Percentiles rank a stretch among this genome's conserved stretches.
Conservation (phyloP, 1,140 invertebrate species). For the Calliphora vicina region DNA sequence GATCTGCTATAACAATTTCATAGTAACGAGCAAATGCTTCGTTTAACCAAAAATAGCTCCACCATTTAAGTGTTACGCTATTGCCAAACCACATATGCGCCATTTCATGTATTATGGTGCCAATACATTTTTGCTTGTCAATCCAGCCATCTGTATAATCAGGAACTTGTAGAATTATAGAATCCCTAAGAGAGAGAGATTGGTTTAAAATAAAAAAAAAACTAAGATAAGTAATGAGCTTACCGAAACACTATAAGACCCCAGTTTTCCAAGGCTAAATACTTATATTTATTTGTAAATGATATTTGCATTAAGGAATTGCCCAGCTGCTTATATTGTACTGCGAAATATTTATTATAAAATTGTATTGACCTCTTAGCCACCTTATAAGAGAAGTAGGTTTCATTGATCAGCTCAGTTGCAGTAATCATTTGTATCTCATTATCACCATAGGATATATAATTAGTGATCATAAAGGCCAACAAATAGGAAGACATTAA, state of each 20-base stretch:
- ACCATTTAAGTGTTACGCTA: slow-evolving; percentile 73
- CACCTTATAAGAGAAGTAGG: slow-evolving; percentile 67
- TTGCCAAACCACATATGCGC: slow-evolving; percentile 76
- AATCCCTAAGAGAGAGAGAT: slow-evolving; percentile 44
- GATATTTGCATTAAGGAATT: slow-evolving; percentile 71
- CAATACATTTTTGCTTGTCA: slow-evolving; percentile 61
- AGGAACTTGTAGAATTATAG: slow-evolving; percentile 42
- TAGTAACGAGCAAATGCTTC: slow-evolving; percentile 75
- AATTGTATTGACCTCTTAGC: slow-evolving; percentile 65
- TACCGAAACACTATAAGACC: slow-evolving; percentile 75
- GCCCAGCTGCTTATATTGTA: slow-evolving; percentile 56
- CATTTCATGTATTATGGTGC: slow-evolving; percentile 66
- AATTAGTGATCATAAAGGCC: slow-evolving; percentile 78
- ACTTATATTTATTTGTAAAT: slow-evolving; percentile 78
- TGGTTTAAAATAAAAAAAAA: background rate
- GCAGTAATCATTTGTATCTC: slow-evolving; percentile 70
- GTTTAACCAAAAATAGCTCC: slow-evolving; percentile 74
- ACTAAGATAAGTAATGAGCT: background rate
- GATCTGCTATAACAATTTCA: slow-evolving; percentile 67
- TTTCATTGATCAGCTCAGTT: slow-evolving; percentile 70
- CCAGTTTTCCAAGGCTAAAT: slow-evolving; percentile 88
- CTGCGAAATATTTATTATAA: slow-evolving; percentile 63
- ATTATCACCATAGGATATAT: slow-evolving; percentile 62
- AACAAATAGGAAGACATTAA: slow-evolving; percentile 80
- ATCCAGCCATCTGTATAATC: slow-evolving; percentile 51